A percentile compares a stretch with the other conserved stretches of the same genome.
These are phyloP conservation scores for Eupleurogrammus muticus DNA, from an alignment of 2,797 vertebrate species.

Conservation along the genomic window DNA sequence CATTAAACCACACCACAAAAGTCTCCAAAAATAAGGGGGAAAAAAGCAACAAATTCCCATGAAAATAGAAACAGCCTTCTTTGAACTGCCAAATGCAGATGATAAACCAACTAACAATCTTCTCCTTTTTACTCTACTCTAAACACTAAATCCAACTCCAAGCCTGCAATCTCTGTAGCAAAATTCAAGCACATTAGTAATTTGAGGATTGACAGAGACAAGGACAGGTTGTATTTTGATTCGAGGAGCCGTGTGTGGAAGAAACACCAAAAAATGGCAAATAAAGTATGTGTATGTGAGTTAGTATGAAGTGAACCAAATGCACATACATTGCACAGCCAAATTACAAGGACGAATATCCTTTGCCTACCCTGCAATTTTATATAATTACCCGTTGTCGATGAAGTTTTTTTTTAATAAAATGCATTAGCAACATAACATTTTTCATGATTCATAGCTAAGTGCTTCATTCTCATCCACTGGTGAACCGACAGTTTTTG, in stretches of 20 bases:
- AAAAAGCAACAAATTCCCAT: conserved; percentile 10
- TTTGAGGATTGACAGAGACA: conserved; percentile 42
- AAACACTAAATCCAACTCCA: conserved; percentile 43
- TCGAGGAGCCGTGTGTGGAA: conserved; percentile 41
- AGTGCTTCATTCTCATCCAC: conserved; percentile 17
- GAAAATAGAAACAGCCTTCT: conserved; percentile 39
- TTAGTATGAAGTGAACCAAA: conserved; percentile 26
- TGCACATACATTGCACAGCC: conserved; percentile 35
- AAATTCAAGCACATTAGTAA: conserved; percentile 54
- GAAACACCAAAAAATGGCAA: conserved; percentile 26
- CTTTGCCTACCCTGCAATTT: conserved; percentile 58
- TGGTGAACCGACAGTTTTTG: conserved; percentile 21
- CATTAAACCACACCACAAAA: conserved; percentile 19
- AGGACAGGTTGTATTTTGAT: conserved; percentile 48
- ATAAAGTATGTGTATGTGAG: conserved; percentile 7
- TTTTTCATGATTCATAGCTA: conserved; percentile 31
- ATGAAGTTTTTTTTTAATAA: conserved; percentile 3
- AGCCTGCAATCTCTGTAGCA: conserved; percentile 53
- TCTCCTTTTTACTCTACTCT: conserved; percentile 22
- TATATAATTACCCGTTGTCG: conserved; percentile 45
- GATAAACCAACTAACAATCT: conserved; percentile 44
- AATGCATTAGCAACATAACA: conserved; percentile 42
- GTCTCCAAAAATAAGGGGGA: conserved; percentile 18
- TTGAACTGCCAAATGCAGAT: conserved; percentile 35
- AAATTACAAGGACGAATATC: conserved; percentile 48